These are phyloP conservation scores for Drosophila meridionalis DNA, from an alignment of 2,888 invertebrate genomes.

Conservation along the genomic window DNA sequence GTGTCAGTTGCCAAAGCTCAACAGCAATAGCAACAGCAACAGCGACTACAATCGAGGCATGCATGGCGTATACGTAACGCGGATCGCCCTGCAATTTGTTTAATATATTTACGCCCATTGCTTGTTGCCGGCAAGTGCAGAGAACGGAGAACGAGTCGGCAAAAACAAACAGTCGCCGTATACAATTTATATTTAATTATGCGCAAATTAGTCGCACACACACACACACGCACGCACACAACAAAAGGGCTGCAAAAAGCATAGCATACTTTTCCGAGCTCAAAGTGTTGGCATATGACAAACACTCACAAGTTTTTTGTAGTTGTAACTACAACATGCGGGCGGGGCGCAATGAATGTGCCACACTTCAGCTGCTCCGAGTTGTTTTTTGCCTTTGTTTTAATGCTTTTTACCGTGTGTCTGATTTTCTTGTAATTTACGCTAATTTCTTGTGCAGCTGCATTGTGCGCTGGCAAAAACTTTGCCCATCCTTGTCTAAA, in stretches of 20 bases:
- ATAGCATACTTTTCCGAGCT: constrained; percentile 57
- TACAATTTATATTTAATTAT: constrained; percentile 83
- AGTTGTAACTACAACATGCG: constrained; percentile 46
- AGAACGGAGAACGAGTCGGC: constrained; percentile 29
- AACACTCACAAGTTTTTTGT: constrained; percentile 76
- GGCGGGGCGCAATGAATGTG: constrained; percentile 32
- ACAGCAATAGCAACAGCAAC: constrained; percentile 20
- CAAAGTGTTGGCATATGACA: constrained; percentile 79
- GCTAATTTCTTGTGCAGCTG: constrained; percentile 59
- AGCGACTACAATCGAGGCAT: constrained; percentile 51
- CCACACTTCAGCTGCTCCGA: constrained; percentile 19
- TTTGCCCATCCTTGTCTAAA: neutral
- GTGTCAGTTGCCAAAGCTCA: constrained; percentile 61
- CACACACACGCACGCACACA: constrained; percentile 9
- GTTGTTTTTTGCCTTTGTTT: constrained; percentile 16
- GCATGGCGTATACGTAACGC: constrained; percentile 72
- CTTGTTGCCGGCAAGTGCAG: constrained; percentile 61
- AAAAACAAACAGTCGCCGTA: constrained; percentile 72
- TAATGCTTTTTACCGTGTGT: constrained; percentile 7
- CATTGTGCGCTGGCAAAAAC: constrained; percentile 14
- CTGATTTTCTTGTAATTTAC: constrained; percentile 65
- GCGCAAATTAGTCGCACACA: constrained; percentile 77
- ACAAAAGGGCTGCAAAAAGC: constrained; percentile 53
- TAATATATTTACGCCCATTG: constrained; percentile 81
- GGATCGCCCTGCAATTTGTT: constrained; percentile 69